Base-by-base conservation (phyloP, 2,113 vertebrate species). In the Gallinago media region DNA sequence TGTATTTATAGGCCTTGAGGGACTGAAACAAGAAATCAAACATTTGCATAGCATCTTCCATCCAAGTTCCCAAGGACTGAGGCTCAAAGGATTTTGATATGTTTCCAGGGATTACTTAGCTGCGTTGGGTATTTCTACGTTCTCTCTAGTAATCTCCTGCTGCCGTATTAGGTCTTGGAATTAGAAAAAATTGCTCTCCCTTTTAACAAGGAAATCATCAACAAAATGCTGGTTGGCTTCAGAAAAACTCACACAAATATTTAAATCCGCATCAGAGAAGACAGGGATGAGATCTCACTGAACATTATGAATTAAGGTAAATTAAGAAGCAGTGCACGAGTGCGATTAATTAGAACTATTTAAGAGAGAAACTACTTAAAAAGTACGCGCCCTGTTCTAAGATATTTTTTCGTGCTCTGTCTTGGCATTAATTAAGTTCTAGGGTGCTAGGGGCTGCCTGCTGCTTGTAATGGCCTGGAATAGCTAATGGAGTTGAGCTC, bases 1-100 rank as follows among this genome's bases (percentile, higher is more conserved):
- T 96, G 95, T 95, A 96, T 95, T 96, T 94, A 79, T 83, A 86
- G 82, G 67, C 88, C 96, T 90, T 62, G 75, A 85, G 92, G 92
- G 85, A 59, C 71, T 77, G 75, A 88, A 92, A 88, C 26, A 66
- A 93, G 72, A 73, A 70, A 89, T 88, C 49, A 73, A 85, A 50
- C 46, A 44, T 88, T 95, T 93, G 59, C 26, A 4, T 83, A 80
- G 59, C 55, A 55, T 83, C 94, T 80, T 83, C 49, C 36, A 36
- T 92, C 54, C 63, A 74, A 63, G 72, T 91, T 94, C 72, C 46
- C 38, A 81, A 89, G 65, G 42, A 47, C 63, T 73, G 87, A 83
- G 31, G 26, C 70, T 95, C 44, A 42, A 61, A 94, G 66, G 36
- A 65, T 78, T 88, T 90, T 93, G 32, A 38, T 68, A 32, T 14